phyloP scores from a whole-genome alignment of 2,797 vertebrate genomes.

The Platalea minor region DNA sequence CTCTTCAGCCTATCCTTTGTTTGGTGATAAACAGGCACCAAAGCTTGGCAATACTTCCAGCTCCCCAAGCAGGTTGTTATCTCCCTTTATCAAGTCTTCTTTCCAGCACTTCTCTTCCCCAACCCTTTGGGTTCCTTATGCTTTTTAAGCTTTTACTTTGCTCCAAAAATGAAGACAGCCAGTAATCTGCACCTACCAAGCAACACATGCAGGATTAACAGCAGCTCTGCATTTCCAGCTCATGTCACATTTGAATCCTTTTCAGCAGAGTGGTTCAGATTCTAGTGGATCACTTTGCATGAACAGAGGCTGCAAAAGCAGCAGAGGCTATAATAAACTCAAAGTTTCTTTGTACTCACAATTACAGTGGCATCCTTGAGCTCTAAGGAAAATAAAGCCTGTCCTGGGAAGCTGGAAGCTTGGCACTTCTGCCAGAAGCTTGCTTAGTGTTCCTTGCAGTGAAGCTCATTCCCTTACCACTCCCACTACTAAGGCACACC shows the following conservation, averaged over 20 bases:
- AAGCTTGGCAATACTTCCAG: neutral
- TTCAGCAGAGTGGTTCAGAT: neutral
- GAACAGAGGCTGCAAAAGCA: neutral
- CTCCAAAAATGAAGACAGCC: neutral
- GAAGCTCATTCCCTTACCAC: neutral
- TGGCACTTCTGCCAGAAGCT: neutral
- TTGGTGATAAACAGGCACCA: neutral
- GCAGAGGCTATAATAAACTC: neutral
- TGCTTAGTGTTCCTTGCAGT: no score
- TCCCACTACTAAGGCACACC: neutral
- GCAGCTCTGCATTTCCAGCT: neutral
- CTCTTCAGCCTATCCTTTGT: neutral
- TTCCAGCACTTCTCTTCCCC: neutral
- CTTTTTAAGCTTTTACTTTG: neutral
- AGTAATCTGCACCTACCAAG: neutral
- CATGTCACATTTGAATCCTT: neutral
- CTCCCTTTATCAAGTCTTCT: neutral
- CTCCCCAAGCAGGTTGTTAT: neutral
- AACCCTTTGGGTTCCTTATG: neutral
- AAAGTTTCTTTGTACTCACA: neutral
- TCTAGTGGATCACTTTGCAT: neutral
- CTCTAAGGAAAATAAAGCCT: neutral
- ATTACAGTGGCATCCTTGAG: neutral
- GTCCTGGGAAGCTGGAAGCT: neutral
- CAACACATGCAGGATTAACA: neutral